phyloP scores from a whole-genome alignment of 2,888 invertebrate genomes.

The Rhogogaster chlorosoma region DNA sequence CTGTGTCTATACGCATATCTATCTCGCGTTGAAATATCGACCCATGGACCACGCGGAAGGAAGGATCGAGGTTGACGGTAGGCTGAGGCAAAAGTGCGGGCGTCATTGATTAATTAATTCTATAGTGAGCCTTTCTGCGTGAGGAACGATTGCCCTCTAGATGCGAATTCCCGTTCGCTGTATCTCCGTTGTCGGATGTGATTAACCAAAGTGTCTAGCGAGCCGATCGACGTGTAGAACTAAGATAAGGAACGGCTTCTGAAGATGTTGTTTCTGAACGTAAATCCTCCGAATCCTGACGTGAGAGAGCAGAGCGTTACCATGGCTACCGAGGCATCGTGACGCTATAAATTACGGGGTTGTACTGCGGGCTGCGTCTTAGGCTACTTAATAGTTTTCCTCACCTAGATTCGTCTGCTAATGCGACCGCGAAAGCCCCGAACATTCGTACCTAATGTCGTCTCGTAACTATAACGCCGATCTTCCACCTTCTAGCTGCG shows the following conservation, averaged over 20 bases:
- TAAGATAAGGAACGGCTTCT: constrained; percentile 20
- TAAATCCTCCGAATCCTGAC: not conserved
- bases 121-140: constrained; percentile 9
- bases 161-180: constrained; percentile 6
- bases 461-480: not conserved
- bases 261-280: not conserved
- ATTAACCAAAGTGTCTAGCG: constrained; percentile 9
- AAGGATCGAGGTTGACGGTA: constrained; percentile 18
- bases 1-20: not conserved
- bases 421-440: not conserved
- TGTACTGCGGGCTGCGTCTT: not conserved
- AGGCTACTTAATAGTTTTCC: not conserved
- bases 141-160: constrained; percentile 20
- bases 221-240: not conserved
- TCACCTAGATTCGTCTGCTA: not conserved
- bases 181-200: not conserved
- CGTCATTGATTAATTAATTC: constrained; percentile 44
- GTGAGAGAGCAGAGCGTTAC: not conserved
- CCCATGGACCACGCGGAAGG: not conserved
- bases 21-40: constrained; percentile 38
- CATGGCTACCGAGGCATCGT: constrained; percentile 29
- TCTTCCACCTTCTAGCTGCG: not conserved
- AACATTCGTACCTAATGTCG: not conserved
- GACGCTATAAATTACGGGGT: constrained; percentile 33
- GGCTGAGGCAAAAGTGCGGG: not conserved